Percentiles rank a stretch among this genome's conserved stretches.
Evolutionary conservation across 2,797 vertebrate genomes (phyloP).

Genomic region (Phalanger gymnotis): DNA sequence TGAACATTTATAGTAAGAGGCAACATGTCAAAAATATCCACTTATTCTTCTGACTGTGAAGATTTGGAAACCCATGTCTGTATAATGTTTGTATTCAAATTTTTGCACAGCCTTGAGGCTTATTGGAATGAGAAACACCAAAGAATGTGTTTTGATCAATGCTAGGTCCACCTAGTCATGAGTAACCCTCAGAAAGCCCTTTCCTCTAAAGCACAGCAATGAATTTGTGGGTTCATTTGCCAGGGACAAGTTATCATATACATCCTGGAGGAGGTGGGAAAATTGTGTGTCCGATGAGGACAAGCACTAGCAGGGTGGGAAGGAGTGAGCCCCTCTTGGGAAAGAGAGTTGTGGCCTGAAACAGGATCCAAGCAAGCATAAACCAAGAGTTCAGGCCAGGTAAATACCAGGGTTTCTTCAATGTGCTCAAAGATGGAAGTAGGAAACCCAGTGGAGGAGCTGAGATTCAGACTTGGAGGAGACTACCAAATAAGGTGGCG

Average conservation of each 20-base stretch:
- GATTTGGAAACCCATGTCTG: neutral
- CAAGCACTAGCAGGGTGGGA: neutral
- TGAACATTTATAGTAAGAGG: neutral
- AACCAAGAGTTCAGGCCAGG: neutral
- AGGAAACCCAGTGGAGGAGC: neutral
- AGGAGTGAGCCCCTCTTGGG: neutral
- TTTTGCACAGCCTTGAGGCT: conserved; percentile 35
- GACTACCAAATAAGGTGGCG: neutral
- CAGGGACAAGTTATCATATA: neutral
- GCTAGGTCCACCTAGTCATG: accelerated
- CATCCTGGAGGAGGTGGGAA: neutral
- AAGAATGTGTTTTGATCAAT: neutral
- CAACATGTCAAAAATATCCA: neutral
- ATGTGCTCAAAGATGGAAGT: neutral
- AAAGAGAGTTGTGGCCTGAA: neutral
- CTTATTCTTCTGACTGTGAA: neutral
- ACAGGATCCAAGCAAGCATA: neutral
- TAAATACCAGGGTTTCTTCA: neutral
- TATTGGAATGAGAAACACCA: neutral
- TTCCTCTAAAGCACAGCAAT: neutral
- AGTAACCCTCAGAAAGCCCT: neutral
- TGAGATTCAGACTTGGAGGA: neutral
- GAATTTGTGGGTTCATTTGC: neutral
- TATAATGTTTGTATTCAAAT: neutral
- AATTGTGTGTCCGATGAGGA: neutral